Base-by-base conservation (phyloP, 2,113 vertebrate genomes). In the Calypte anna region DNA sequence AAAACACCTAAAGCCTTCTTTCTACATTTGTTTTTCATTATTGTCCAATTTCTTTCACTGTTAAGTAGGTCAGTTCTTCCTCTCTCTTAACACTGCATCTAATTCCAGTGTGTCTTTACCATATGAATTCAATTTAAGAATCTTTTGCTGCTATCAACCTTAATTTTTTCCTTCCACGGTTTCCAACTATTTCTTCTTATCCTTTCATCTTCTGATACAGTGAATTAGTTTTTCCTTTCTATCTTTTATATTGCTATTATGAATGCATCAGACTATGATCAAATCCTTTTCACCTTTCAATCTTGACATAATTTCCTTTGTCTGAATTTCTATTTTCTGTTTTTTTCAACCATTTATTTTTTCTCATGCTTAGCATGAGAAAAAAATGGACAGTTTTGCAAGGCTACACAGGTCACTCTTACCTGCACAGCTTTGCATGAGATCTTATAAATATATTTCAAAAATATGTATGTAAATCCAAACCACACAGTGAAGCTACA, bases 101-200 rank as follows among this genome's bases (percentile, higher is more conserved):
- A 82, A 66, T 91, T 93, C 38, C 66, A 74, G 67, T 33, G 36
- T 25, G 30, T 90, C 58, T 69, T 28, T 91, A 58, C 9, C 2
- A 4, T 66, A 76, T 87, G 23, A 85, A 91, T 77, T 91, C 46
- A 93, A 76, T 84, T 75, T 89, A 44, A 46, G 31, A 79, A 62
- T 61, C 53, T 95, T 92, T 93, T 79, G 23, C 69, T 73, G 24
- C 23, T 85, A 91, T 94, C 81, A 82, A 2, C 50, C 23, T 73
- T 76, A 82, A 55, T 66, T 84, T 93, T 90, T 82, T 27, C 20
- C 15, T 85, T 76, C 38, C 43, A 66, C 22, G 70, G 14, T 76
- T 90, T 94, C 82, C 28, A 88, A 55, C 76, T 74, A 48, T 62
- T 91, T 88, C 24, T 80, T 93, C 51, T 91, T 91, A 92, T 91